These are phyloP conservation scores for Nebria salina DNA, from an alignment of 2,888 invertebrate genomes.

Conservation along the genomic window DNA sequence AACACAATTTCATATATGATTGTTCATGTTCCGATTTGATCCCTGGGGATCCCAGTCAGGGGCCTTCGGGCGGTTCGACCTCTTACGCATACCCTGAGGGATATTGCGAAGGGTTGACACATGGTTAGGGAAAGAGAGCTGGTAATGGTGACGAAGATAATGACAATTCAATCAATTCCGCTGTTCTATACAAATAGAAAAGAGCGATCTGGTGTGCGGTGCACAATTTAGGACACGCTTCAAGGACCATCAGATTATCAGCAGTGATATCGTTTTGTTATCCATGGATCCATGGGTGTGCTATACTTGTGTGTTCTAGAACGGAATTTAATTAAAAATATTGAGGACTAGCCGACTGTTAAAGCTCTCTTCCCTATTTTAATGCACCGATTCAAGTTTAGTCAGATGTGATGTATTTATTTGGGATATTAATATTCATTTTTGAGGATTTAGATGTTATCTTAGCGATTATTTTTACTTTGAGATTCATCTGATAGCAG, in stretches of 20 bases:
- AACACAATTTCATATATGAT: background rate
- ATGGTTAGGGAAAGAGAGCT: background rate
- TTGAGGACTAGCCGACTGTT: background rate
- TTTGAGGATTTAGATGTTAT: background rate
- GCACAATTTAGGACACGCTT: background rate
- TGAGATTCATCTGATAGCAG: background rate
- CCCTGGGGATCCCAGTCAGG: background rate
- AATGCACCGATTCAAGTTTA: background rate
- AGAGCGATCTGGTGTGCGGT: constrained; percentile 26
- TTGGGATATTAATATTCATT: background rate
- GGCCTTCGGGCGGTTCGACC: background rate
- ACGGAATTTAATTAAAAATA: background rate
- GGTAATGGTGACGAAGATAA: constrained; percentile 3
- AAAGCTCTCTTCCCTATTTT: background rate
- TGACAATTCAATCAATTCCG: constrained; percentile 42
- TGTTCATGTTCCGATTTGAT: background rate
- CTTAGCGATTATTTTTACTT: background rate
- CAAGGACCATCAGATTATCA: background rate
- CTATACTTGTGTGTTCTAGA: background rate
- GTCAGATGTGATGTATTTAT: background rate
- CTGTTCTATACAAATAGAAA: constrained; percentile 43
- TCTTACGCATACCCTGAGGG: background rate
- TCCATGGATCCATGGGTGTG: background rate
- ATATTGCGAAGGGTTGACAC: background rate
- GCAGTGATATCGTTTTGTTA: background rate